phyloP scores from a whole-genome alignment of 2,113 vertebrate genomes.

The Axis porcinus region DNA sequence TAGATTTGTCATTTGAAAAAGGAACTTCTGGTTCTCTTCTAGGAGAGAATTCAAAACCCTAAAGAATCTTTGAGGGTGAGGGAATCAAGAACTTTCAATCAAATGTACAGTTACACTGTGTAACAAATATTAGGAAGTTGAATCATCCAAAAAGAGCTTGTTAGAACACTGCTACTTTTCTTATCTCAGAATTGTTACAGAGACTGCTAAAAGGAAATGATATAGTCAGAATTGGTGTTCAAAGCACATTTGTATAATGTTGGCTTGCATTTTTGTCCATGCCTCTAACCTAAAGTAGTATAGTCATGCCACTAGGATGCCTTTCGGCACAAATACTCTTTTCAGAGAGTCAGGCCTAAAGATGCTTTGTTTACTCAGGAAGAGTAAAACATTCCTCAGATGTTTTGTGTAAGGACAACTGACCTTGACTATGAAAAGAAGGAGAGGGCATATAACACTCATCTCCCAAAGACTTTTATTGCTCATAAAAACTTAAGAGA shows the following conservation, averaged over 20 bases:
- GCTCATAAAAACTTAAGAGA: constrained; percentile 19
- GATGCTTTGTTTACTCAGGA: neutral
- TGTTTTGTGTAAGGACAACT: neutral
- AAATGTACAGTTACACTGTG: neutral
- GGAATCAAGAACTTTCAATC: neutral
- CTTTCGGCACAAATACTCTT: neutral
- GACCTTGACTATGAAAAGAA: neutral
- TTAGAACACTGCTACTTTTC: neutral
- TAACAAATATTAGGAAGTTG: neutral
- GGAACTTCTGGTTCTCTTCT: neutral
- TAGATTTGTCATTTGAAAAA: neutral
- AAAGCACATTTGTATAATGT: neutral
- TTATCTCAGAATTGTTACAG: neutral
- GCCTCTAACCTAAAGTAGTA: neutral
- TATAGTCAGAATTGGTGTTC: neutral
- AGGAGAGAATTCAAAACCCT: neutral
- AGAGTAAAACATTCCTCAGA: neutral
- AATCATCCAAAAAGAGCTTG: neutral
- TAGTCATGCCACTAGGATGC: neutral
- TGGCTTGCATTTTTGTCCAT: neutral
- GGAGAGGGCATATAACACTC: neutral
- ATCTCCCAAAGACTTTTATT: neutral
- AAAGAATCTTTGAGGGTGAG: neutral
- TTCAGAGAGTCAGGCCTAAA: neutral
- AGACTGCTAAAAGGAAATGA: neutral